Percentiles rank a stretch among this genome's conserved stretches.
Evolutionary conservation across 2,797 vertebrate genomes (phyloP).

Genomic region (Phoeniculus purpureus): DNA sequence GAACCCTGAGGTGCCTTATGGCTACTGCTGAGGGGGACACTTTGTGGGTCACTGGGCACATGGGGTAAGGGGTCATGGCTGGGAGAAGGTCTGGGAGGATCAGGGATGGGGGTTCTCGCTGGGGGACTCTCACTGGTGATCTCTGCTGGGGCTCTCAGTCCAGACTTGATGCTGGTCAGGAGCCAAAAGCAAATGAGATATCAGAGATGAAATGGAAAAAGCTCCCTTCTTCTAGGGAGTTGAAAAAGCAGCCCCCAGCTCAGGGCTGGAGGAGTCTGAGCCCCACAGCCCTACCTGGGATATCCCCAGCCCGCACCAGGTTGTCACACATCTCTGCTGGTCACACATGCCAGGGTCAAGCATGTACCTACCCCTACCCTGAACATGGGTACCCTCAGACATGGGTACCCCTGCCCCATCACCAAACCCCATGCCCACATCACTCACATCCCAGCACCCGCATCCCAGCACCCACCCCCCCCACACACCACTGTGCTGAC

Average conservation of each 20-base stretch:
- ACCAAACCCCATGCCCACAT: too few relatives aligned
- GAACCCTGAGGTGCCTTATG: not conserved
- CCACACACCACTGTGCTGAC: too few relatives aligned
- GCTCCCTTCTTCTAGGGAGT: not conserved
- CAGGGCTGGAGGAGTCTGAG: not conserved
- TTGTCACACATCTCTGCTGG: not conserved
- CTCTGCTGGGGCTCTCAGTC: not conserved
- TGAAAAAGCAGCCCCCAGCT: not conserved
- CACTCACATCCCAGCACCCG: not conserved
- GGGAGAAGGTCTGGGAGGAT: not conserved
- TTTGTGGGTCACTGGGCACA: not conserved
- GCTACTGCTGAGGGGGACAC: not conserved
- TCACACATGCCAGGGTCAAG: not conserved
- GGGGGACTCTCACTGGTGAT: not conserved
- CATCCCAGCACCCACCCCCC: not conserved
- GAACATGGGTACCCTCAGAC: rapidly evolving
- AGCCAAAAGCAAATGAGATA: not conserved
- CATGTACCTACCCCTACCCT: too few relatives aligned
- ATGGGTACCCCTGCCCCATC: not conserved
- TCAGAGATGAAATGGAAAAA: not conserved
- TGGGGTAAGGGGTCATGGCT: rapidly evolving
- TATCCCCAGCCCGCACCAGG: not conserved
- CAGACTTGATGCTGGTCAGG: not conserved
- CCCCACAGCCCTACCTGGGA: not conserved
- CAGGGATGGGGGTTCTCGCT: rapidly evolving